Base-by-base conservation (phyloP, 2,797 vertebrate genomes). In the Oreochromis mossambicus region DNA sequence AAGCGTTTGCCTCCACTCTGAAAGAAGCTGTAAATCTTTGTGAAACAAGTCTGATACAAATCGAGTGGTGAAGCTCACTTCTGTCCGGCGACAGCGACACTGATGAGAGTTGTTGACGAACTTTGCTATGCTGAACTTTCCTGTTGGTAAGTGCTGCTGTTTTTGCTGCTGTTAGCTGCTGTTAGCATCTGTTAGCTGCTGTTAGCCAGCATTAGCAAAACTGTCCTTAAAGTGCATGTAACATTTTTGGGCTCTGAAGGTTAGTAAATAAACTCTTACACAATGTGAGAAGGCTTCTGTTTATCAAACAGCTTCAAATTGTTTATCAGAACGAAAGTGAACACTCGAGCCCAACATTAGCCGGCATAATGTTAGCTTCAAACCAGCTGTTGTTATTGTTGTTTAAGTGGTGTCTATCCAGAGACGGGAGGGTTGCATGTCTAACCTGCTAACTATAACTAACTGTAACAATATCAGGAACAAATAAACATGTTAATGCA, bases 41-140 rank as follows among this genome's bases (percentile, higher is more conserved):
- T 63, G 10, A 63, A 36, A 2, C 58, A 63, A 36, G 2, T 36
- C 58, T 36, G 58, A 63, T 36, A 36, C 32, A n/a, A 63, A 61
- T 61, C 5, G 9, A 61, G 29, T 34, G 34, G 15, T 63, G 58
- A 58, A 34, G 29, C 2, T 36, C 6, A 63, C 32, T 2, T 36
- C 58, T 12, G 0, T 63, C 17, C 2, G 2, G 2, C 58, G 6
- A 12, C 58, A 36, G 0, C 32, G 0, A 36, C 58, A 36, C 17
- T 36, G 32, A 36, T 36, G 10, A 36, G 32, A 63, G 58, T 63
- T 63, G 32, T 63, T 63, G 58, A 63, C 17, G 32, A 7, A 63
- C 17, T 36, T 63, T 63, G 17, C 2, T n/a, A 3, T 36, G 32
- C 32, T 63, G 1, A 63, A 36, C 58, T 36, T 36, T 61, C 32